Base-by-base conservation (phyloP, 30 jellyfish, hydroid and myxozoan species). In the Pelagia noctiluca region DNA sequence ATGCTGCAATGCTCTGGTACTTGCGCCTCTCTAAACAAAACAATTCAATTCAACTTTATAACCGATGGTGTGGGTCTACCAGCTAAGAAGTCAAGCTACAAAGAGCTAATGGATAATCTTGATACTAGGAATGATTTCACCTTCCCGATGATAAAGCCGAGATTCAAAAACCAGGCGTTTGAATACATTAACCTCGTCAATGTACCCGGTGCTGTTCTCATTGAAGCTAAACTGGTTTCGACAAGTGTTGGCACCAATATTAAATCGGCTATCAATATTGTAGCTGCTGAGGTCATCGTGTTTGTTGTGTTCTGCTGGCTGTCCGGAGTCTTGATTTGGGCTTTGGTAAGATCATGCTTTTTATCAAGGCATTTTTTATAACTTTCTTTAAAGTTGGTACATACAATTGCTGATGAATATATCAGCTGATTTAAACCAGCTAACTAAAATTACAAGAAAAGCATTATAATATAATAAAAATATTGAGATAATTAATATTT, bases 261-360 rank as follows among this genome's bases (percentile, higher is more conserved):
- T 70, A 19, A 1, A 19, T 7, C 23, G 1, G 38, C 83, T 2
- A 38, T 67, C 22, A 38, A 22, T 30, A 52, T 36, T 5, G 19
- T 70, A 19, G 23, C 12, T 38, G 83, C 68, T 2, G 83, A 70
- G 18, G 42, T 70, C 23, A 0, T 71, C 34, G 35, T 83, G 31
- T 48, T 48, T n/a, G 61, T 60, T 30, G 25, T 74, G 38, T 53
- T 83, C 63, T 69, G 73, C 48, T 19, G 77, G 60, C 60, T 83
- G 26, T 53, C 71, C 26, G 94, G 94, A 26, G 74, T 63, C 18
- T 18, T 83, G 31, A 31, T 83, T 18, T 83, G 94, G 94, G 42
- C 52, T n/a, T 49, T 83, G 72, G 94, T 83, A 72, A 49, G 94
- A 25, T n/a, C n/a, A n/a, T n/a, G n/a, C n/a, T n/a, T n/a, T n/a